Evolutionary conservation across 2,888 invertebrate genomes (phyloP), one percentile per base, ranked within the genome.

Genomic region (Dione juno): DNA sequence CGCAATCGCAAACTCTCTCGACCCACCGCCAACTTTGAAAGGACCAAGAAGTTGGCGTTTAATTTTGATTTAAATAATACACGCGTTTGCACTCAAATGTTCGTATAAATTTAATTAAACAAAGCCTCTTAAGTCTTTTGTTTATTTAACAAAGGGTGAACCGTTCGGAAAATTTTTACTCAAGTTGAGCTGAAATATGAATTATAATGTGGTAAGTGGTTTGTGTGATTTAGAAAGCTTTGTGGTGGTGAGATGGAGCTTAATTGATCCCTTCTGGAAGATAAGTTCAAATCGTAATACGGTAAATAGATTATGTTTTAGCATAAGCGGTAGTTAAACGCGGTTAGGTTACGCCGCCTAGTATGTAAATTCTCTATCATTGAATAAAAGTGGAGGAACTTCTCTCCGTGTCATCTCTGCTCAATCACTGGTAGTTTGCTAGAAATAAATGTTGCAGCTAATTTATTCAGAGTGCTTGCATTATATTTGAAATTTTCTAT

Each of bases 11-110:
- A 67, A 37, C 65, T 68, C 65, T 43, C 13, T 28, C 59, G n/a
- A 61, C 54, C 66, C 19, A 19, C 21, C 21, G 16, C 41, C 35
- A 50, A 64, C 43, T 63, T 70, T 63, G 48, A 54, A 66, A 48
- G 52, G 10, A 50, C 64, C 52, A 21, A 40, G 40, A 57, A 67
- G 53, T 67, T 67, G 61, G 54, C 40, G 48, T 54, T 67, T 66
- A 61, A 54, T 66, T 67, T 64, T 67, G 67, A 67, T 71, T 71
- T 50, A 63, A 45, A 70, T 70, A 61, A 53, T 43, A 37, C 53
- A 66, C 43, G 54, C 53, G 43, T 66, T 66, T 66, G 53, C 66
- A 53, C 41, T 53, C 54, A 57, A 66, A 54, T 28, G 52, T 66
- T 19, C 66, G 41, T 66, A 66, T 66, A 41, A 54, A 66, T 66